These are phyloP conservation scores for Caretta caretta DNA, from an alignment of 2,113 vertebrate genomes.

Conservation along the genomic window DNA sequence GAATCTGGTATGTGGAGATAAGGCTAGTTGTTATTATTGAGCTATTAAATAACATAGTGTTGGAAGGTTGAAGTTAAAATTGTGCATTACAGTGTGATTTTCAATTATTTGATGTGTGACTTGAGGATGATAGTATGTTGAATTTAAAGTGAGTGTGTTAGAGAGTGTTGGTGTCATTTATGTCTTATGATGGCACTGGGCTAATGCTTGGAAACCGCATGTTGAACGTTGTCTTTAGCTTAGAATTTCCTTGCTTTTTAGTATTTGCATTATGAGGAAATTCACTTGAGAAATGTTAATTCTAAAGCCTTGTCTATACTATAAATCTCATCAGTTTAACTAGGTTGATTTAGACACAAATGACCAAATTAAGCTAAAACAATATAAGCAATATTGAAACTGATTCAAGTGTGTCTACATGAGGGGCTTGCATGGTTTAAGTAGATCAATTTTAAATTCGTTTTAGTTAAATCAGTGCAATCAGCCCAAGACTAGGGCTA, in stretches of 20 bases:
- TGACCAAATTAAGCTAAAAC: neutral
- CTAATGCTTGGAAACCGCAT: neutral
- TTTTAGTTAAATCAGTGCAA: neutral
- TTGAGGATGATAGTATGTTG: neutral
- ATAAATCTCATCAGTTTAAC: neutral
- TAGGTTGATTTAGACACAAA: neutral
- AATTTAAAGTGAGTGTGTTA: neutral
- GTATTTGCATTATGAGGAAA: neutral
- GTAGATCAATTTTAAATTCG: conserved; percentile 38
- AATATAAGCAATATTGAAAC: neutral
- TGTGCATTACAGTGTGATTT: rapidly evolving
- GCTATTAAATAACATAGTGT: neutral
- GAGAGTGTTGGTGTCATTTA: neutral
- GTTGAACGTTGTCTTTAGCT: rapidly evolving
- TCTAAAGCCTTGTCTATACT: neutral
- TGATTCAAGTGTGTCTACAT: neutral
- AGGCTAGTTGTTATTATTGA: neutral
- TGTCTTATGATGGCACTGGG: no score
- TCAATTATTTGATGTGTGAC: neutral
- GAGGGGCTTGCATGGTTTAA: conserved; percentile 11
- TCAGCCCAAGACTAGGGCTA: conserved; percentile 31
- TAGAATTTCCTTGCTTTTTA: neutral
- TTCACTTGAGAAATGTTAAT: neutral
- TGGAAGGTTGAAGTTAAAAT: neutral
- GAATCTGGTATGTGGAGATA: neutral